Percentiles rank a stretch among this genome's conserved stretches.
phyloP scores from a whole-genome alignment of 1,140 invertebrate species.

The Pygmarrhopalites habei region DNA sequence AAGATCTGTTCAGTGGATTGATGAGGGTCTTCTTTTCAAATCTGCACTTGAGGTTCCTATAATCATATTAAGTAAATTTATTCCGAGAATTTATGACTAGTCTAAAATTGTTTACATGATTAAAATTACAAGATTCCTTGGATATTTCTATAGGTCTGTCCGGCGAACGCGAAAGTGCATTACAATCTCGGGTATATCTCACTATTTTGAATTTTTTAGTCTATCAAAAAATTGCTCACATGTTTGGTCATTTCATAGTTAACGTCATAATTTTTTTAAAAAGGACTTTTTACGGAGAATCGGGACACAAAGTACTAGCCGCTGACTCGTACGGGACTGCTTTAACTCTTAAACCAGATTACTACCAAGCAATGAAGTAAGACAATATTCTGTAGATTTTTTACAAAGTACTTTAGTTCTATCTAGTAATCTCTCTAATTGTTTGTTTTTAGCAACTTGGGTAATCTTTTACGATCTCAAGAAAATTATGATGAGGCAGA shows the following conservation, averaged over 20 bases:
- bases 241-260: too few species aligned
- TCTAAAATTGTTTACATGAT: not conserved
- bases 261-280: too few species aligned
- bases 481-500: constrained; percentile 67
- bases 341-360: constrained; percentile 69
- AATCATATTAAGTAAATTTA: not conserved
- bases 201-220: too few species aligned
- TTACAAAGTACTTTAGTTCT: too few species aligned
- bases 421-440: too few species aligned
- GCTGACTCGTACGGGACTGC: constrained; percentile 60
- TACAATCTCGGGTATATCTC: constrained; percentile 96
- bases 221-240: too few species aligned
- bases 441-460: too few species aligned
- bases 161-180: constrained; percentile 88
- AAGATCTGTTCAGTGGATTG: constrained; percentile 38
- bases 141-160: constrained; percentile 56
- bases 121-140: not conserved
- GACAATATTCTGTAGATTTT: too few species aligned
- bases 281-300: constrained; percentile 73
- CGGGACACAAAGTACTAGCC: constrained; percentile 59
- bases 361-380: constrained; percentile 97
- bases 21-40: constrained; percentile 42
- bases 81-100: not conserved
- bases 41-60: constrained; percentile 38
- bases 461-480: constrained; percentile 78